Evolutionary conservation across 2,888 invertebrate genomes (phyloP), one percentile per base, ranked within the genome.

Genomic region (Boloria euphrosyne): DNA sequence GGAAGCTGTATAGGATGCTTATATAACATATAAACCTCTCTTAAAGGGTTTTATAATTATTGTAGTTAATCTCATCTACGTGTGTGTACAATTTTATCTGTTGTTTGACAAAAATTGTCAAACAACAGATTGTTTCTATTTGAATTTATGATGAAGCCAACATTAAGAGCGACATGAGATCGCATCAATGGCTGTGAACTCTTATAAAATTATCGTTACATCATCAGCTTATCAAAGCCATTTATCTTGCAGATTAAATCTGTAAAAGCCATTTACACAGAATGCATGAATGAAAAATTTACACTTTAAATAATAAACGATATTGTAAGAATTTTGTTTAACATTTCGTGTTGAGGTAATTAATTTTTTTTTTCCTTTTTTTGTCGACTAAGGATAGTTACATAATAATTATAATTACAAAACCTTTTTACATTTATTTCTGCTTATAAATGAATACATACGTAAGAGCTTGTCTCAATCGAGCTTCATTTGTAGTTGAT

Each of bases 171-270:
- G 50, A 61, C 16, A 17, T 18, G 27, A 64, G 66, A 69, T 69
- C 43, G 44, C 13, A 27, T n/a, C 44, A 27, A 3, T 27, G 66
- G 66, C 64, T 65, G 61, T 63, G 18, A 22, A 38, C 46, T 44
- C 27, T 44, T 18, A 67, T 69, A 67, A 67, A 51, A 62, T 69
- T 51, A 68, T 68, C 66, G 55, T 66, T 59, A 67, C 58, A 67
- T 61, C 51, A 61, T 66, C 38, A 47, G 13, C 49, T 69, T 69
- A 69, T 69, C 69, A 22, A 16, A 38, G n/a, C 59, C 49, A 66
- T 64, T 66, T 66, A 67, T 69, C 69, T 59, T 69, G 67, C 65
- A 59, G 69, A 69, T 69, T 7, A 59, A 61, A 69, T 69, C 67
- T 69, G n/a, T 49, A 47, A 63, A 60, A 62, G 47, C 50, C 58